Evolutionary conservation across 2,888 invertebrate species (phyloP).

Genomic region (Tineola bisselliella): DNA sequence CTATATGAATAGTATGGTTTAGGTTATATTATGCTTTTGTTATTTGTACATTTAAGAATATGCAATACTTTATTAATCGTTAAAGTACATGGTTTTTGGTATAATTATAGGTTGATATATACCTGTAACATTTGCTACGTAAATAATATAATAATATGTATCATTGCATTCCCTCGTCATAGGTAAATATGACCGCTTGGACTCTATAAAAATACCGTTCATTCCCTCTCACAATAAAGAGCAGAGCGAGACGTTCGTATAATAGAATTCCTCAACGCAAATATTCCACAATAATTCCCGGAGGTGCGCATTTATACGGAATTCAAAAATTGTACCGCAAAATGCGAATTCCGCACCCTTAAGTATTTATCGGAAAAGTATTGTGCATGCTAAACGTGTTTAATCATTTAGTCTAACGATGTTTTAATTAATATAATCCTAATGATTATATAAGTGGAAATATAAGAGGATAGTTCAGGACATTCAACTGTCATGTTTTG

Average conservation of each 20-base stretch:
- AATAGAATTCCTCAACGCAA: conserved; percentile 53
- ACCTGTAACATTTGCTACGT: too few relatives aligned
- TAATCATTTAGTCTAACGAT: background rate
- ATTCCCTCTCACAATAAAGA: conserved; percentile 35
- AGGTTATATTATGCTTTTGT: too few relatives aligned
- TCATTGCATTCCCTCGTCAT: background rate
- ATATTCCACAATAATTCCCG: conserved; percentile 46
- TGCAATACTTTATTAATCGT: too few relatives aligned
- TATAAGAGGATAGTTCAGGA: too few relatives aligned
- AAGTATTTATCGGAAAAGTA: conserved; percentile 4
- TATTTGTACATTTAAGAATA: too few relatives aligned
- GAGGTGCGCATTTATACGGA: conserved; percentile 31
- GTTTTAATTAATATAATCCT: background rate
- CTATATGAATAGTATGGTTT: too few relatives aligned
- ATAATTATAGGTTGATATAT: too few relatives aligned
- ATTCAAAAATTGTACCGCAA: conserved; percentile 38
- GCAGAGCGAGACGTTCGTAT: conserved; percentile 30
- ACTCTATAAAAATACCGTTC: conserved; percentile 15
- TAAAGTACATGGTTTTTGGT: too few relatives aligned
- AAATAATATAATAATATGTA: too few relatives aligned
- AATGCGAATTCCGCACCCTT: background rate
- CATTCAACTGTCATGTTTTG: too few relatives aligned
- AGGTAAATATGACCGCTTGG: background rate
- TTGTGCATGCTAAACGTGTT: background rate
- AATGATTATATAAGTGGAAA: too few relatives aligned